Evolutionary conservation across 2,888 invertebrate genomes (phyloP).

Genomic region (Drosophila antonietae): DNA sequence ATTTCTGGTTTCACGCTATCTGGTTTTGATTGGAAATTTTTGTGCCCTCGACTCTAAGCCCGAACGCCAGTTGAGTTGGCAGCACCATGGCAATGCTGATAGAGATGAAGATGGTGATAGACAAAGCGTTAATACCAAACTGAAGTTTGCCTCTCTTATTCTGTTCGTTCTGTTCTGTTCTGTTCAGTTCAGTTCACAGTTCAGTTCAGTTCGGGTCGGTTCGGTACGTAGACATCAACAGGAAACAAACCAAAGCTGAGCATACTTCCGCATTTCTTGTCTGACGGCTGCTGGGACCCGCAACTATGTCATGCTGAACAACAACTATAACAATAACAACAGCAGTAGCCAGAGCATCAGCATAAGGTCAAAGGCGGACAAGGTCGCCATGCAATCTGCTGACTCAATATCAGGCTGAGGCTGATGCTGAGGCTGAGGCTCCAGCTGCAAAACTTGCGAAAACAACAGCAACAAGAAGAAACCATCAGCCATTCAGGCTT

Average conservation of each 20-base stretch:
- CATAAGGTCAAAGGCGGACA: slow-evolving; percentile 25
- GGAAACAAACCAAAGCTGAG: slow-evolving; percentile 63
- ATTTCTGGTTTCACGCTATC: slow-evolving; percentile 75
- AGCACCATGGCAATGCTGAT: slow-evolving; percentile 4
- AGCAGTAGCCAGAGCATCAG: slow-evolving; percentile 6
- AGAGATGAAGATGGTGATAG: slow-evolving; percentile 19
- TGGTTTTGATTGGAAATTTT: slow-evolving; percentile 80
- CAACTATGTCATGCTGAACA: slow-evolving; percentile 69
- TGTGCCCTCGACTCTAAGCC: slow-evolving; percentile 44
- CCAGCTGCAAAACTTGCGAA: slow-evolving; percentile 31
- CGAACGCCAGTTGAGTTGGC: slow-evolving; percentile 8
- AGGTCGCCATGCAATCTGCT: slow-evolving; percentile 39
- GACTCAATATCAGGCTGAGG: slow-evolving; percentile 65
- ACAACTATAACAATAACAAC: slow-evolving; percentile 24
- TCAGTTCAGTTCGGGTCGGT: neutral
- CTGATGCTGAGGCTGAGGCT: slow-evolving; percentile 6
- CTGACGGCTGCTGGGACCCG: slow-evolving; percentile 35
- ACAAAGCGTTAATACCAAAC: slow-evolving; percentile 26
- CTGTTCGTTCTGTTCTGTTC: neutral
- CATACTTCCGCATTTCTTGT: slow-evolving; percentile 59
- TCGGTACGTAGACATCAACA: slow-evolving; percentile 38
- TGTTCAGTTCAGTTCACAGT: neutral
- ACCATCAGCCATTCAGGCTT: slow-evolving; percentile 41
- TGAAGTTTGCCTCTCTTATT: neutral
- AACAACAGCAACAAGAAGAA: slow-evolving; percentile 18